phyloP scores from a whole-genome alignment of 1,140 invertebrate species.

The Panonychus citri region DNA sequence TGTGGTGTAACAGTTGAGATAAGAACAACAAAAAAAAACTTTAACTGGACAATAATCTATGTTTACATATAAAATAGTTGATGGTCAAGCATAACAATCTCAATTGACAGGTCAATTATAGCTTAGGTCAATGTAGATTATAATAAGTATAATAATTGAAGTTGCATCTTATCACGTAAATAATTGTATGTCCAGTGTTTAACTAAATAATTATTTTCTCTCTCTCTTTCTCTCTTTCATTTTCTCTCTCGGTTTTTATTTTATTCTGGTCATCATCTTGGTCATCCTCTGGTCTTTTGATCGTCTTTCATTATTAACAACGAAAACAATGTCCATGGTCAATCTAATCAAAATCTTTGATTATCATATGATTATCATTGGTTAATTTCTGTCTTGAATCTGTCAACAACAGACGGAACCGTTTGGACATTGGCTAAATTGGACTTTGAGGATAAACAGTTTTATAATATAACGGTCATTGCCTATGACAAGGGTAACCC shows the following conservation, averaged over 20 bases:
- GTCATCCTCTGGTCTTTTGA: not conserved
- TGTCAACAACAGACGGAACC: conserved; percentile 33
- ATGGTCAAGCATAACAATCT: not conserved
- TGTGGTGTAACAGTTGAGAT: too few species aligned
- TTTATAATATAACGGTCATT: conserved; percentile 48
- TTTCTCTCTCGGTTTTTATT: not conserved
- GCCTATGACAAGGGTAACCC: conserved; percentile 60
- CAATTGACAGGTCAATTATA: too few species aligned
- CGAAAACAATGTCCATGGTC: not conserved
- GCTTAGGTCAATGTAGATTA: too few species aligned
- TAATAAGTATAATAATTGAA: too few species aligned
- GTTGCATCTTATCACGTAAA: too few species aligned
- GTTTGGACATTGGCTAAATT: conserved; percentile 45
- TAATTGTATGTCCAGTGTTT: too few species aligned
- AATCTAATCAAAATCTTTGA: not conserved
- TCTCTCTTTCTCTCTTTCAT: not conserved
- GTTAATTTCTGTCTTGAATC: too few species aligned
- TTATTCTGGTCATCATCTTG: not conserved
- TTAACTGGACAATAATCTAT: too few species aligned
- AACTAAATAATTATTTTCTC: not conserved
- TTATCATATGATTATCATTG: conserved; percentile 2
- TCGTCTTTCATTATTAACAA: not conserved
- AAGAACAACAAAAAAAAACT: too few species aligned
- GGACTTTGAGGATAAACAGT: conserved; percentile 39
- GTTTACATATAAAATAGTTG: too few species aligned